A percentile compares a stretch with the other conserved stretches of the same genome.
Evolutionary conservation across 2,888 invertebrate species (phyloP).

Genomic region (Omphaloscelis lunosa): DNA sequence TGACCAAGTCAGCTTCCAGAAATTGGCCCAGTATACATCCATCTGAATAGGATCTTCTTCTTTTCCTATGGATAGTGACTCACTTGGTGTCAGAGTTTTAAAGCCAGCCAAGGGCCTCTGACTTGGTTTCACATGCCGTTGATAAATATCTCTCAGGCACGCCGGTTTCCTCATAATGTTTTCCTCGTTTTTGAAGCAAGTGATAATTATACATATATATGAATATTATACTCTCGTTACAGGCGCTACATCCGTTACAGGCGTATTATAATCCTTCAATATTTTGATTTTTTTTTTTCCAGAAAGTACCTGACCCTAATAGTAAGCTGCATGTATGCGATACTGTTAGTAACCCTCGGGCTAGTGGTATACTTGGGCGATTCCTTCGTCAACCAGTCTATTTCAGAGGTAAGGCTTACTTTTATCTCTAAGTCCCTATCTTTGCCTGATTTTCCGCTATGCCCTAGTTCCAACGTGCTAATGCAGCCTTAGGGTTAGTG

Average conservation of each 20-base stretch:
- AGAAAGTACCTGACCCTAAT: conserved; percentile 91
- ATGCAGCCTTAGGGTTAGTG: conserved; percentile 3
- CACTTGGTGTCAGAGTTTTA: too few species aligned
- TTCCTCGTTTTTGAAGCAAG: too few species aligned
- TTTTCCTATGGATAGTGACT: too few species aligned
- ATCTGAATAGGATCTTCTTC: too few species aligned
- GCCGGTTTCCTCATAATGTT: too few species aligned
- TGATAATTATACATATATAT: too few species aligned
- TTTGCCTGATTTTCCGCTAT: conserved; percentile 18
- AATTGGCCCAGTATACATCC: neutral
- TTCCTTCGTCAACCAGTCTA: conserved; percentile 85
- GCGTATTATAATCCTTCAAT: neutral
- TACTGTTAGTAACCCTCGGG: conserved; percentile 92
- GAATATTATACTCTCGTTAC: neutral
- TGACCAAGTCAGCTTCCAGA: neutral
- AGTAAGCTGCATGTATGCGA: conserved; percentile 92
- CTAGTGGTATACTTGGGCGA: conserved; percentile 92
- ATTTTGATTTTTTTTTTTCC: conserved; percentile 66
- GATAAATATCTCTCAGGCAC: too few species aligned
- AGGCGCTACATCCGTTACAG: neutral
- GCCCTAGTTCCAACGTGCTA: conserved; percentile 16
- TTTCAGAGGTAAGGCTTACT: conserved; percentile 89
- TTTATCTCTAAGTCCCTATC: conserved; percentile 37
- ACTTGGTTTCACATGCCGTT: too few species aligned
- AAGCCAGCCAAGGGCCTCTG: too few species aligned